These are phyloP conservation scores for Sula dactylatra DNA, from an alignment of 2,113 vertebrate species.

Conservation along the genomic window DNA sequence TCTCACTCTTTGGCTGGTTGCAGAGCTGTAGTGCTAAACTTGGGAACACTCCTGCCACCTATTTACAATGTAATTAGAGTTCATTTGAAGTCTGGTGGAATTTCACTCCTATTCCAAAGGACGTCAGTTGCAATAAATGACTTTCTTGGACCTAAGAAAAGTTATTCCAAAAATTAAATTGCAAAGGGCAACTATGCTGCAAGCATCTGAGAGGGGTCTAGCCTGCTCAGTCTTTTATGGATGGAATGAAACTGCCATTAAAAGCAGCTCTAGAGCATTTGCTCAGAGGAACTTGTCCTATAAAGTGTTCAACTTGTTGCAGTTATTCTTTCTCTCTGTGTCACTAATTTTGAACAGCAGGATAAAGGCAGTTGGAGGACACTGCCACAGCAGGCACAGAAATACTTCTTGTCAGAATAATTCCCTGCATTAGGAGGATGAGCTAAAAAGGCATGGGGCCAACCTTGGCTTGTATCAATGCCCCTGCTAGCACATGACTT, in stretches of 20 bases:
- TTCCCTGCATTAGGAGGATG: neutral
- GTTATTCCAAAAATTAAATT: constrained; percentile 14
- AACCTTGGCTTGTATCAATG: neutral
- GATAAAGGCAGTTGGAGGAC: constrained; percentile 14
- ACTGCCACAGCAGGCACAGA: constrained; percentile 1
- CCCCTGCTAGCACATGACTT: neutral
- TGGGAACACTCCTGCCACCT: neutral
- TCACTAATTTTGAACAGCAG: constrained; percentile 35
- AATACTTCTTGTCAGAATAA: constrained; percentile 4
- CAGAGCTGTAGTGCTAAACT: neutral
- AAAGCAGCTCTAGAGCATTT: neutral
- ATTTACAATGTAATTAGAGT: neutral
- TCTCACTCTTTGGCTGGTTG: neutral
- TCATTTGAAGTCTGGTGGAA: constrained; percentile 36
- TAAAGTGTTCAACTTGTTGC: neutral
- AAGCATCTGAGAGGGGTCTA: neutral
- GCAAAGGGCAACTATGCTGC: neutral
- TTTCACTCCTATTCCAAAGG: neutral
- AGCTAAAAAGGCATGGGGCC: constrained; percentile 20
- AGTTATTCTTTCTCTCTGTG: constrained; percentile 37
- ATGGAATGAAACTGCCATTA: neutral
- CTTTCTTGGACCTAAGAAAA: constrained; percentile 5
- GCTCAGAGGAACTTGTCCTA: neutral
- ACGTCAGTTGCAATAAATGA: neutral
- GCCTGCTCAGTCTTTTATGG: constrained; percentile 15